phyloP scores from a whole-genome alignment of 2,113 vertebrate species.

The Apaloderma vittatum region DNA sequence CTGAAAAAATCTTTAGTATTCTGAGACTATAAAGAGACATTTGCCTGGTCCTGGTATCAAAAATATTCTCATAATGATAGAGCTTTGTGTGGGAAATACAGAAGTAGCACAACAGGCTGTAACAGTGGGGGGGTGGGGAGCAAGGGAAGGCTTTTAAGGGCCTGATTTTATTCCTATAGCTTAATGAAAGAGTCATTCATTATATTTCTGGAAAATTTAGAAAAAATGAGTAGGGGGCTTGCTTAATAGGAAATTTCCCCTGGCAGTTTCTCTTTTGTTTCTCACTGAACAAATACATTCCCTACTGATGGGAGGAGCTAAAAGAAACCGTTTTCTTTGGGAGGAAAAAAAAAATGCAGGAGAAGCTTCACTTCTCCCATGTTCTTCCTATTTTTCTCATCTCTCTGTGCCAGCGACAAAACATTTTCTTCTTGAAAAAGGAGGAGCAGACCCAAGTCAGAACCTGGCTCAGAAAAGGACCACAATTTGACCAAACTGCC shows the following conservation, averaged over 20 bases:
- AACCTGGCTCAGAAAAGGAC: neutral
- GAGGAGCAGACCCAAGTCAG: neutral
- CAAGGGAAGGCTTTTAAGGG: neutral
- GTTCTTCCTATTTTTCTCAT: neutral
- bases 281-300: neutral
- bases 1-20: neutral
- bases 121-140: fast-evolving
- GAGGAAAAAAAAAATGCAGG: neutral
- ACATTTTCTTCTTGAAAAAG: neutral
- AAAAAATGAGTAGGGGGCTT: neutral
- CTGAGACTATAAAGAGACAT: neutral
- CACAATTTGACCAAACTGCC: fast-evolving
- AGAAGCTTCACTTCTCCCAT: neutral
- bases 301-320: neutral
- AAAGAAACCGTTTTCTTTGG: neutral
- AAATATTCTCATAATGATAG: neutral
- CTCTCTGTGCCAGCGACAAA: neutral
- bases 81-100: neutral
- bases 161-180: neutral
- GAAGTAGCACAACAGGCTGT: neutral
- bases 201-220: neutral
- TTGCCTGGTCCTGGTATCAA: neutral
- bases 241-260: neutral
- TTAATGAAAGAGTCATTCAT: neutral
- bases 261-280: neutral